Conservation (phyloP, 2,888 invertebrate genomes). For the Rhagophthalmus giganteus region DNA sequence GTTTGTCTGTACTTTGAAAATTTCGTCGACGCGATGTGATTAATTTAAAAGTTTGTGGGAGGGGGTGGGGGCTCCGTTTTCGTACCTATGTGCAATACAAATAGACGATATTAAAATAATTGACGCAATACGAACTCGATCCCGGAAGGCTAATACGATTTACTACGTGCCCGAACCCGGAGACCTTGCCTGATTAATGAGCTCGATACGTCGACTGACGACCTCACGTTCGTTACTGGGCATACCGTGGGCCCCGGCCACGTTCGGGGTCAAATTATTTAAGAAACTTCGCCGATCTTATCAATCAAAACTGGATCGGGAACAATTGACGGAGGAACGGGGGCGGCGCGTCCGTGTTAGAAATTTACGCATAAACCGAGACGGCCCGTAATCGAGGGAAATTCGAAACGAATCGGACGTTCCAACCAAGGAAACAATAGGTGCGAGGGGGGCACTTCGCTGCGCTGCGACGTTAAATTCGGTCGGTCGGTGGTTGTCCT, state of each 20-base stretch:
- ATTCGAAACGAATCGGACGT: too few species aligned
- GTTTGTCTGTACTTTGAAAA: too few species aligned
- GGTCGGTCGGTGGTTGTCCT: too few species aligned
- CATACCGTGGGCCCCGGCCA: constrained; percentile 2
- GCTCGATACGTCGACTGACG: constrained; percentile 18
- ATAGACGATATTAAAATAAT: constrained; percentile 7
- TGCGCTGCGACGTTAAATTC: too few species aligned
- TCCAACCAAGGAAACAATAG: too few species aligned
- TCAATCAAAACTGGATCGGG: constrained; percentile 18
- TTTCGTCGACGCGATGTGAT: too few species aligned
- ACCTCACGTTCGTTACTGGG: constrained; percentile 25
- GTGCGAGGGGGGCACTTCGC: too few species aligned
- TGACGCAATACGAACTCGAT: constrained; percentile 10
- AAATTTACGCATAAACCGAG: too few species aligned
- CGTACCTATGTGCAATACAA: constrained; percentile 2
- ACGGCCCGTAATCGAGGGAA: too few species aligned
- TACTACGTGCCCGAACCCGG: constrained; percentile 22
- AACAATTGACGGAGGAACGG: background rate
- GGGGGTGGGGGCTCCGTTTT: too few species aligned
- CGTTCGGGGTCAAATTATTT: constrained; percentile 17
- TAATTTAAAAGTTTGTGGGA: background rate
- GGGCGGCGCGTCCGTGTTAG: background rate
- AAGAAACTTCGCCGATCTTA: constrained; percentile 17
- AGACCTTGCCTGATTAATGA: constrained; percentile 28
- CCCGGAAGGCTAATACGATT: constrained; percentile 23